Conservation (phyloP, 2,797 vertebrate genomes). For the Falco berigora region DNA sequence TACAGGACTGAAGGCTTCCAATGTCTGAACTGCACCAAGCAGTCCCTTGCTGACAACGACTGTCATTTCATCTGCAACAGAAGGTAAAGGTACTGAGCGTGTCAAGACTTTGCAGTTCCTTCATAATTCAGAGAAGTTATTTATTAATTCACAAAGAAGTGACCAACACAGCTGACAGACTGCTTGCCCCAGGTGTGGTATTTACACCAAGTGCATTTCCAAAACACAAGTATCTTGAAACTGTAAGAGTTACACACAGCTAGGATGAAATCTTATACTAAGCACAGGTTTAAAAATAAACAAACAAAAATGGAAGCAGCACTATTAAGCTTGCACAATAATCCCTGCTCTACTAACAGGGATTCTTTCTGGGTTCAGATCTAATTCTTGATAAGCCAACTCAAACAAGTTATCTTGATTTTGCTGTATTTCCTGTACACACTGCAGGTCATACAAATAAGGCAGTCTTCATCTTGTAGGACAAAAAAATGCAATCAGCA, state of each 20-base stretch:
- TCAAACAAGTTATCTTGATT: not conserved
- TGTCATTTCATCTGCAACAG: not conserved
- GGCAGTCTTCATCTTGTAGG: not conserved
- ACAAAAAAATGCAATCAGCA: not conserved
- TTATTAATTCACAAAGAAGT: not conserved
- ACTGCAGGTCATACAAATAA: not conserved
- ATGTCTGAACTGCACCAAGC: not conserved
- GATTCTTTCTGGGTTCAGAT: not conserved
- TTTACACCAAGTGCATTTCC: not conserved
- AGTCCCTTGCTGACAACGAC: not conserved
- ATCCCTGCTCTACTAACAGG: not conserved
- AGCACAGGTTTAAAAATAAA: not conserved
- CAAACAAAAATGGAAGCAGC: not conserved
- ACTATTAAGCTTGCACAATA: not conserved
- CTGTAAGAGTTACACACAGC: not conserved
- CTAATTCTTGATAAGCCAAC: not conserved
- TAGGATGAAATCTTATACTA: not conserved
- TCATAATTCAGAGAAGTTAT: not conserved
- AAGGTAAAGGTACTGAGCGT: not conserved
- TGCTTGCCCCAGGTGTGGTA: not conserved
- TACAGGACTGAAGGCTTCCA: not conserved
- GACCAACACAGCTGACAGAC: not conserved
- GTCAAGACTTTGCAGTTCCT: not conserved
- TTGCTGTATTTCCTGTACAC: not conserved
- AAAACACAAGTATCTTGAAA: not conserved